Percentiles rank a stretch among this genome's conserved stretches.
Evolutionary conservation across 2,113 vertebrate species (phyloP).

Genomic region (Dipodomys merriami): DNA sequence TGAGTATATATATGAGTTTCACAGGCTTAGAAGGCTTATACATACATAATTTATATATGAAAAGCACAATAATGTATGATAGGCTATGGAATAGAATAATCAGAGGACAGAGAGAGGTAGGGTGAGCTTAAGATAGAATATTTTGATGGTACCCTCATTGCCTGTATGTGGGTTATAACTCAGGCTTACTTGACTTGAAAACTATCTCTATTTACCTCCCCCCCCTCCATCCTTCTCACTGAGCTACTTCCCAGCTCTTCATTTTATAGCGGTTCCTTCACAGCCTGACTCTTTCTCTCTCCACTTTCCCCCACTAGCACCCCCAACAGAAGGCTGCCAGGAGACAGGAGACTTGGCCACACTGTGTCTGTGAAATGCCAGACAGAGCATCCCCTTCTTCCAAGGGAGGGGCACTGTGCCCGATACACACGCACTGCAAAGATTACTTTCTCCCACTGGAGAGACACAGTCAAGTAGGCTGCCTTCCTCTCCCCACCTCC

Average conservation of each 20-base stretch:
- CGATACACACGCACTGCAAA: slow-evolving; percentile 29
- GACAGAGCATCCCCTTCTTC: neutral
- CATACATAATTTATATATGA: no score
- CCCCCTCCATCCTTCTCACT: slow-evolving; percentile 20
- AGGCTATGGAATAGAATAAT: neutral
- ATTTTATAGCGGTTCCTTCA: neutral
- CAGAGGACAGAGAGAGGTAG: neutral
- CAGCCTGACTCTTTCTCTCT: slow-evolving; percentile 37
- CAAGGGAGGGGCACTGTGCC: neutral
- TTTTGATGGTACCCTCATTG: neutral
- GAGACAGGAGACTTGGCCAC: neutral
- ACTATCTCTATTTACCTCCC: neutral
- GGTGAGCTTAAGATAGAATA: neutral
- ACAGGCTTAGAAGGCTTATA: no score
- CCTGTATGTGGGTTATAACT: neutral
- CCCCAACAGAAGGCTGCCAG: neutral
- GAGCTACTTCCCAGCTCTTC: no score
- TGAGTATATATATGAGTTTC: no score
- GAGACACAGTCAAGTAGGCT: slow-evolving; percentile 59
- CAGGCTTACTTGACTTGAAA: neutral
- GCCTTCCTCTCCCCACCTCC: neutral
- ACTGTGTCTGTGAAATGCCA: neutral
- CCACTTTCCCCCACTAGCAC: neutral
- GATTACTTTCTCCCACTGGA: neutral
- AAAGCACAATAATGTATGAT: no score